Percentiles rank a stretch among this genome's conserved stretches.
phyloP scores from a whole-genome alignment of 1,140 invertebrate genomes.

The Aphidius gifuensis region DNA sequence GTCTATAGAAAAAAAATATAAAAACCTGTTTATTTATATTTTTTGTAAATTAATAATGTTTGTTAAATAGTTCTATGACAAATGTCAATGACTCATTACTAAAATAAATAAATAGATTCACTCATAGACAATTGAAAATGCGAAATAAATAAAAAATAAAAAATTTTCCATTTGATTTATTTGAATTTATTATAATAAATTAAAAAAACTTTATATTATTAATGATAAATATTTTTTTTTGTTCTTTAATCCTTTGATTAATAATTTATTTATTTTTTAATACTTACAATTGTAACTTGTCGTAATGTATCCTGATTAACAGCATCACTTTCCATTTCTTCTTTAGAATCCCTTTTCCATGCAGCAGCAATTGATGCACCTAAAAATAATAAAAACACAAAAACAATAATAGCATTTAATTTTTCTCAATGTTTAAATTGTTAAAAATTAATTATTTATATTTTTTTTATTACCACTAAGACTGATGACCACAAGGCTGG shows the following conservation, averaged over 20 bases:
- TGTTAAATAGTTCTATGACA: background rate
- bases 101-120: no score
- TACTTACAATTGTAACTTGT: slow-evolving; percentile 37
- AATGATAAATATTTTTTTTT: background rate
- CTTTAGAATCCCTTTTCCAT: background rate
- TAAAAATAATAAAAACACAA: no score
- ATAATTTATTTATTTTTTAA: background rate
- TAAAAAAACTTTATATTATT: slow-evolving; percentile 8
- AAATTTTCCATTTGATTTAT: background rate
- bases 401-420: no score
- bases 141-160: no score
- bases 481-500: no score
- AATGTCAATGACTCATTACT: no score
- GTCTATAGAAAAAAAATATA: background rate
- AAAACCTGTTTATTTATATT: background rate
- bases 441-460: no score
- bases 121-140: no score
- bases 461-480: no score
- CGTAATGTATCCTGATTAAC: slow-evolving; percentile 31
- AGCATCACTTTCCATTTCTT: background rate
- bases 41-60: background rate
- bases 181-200: slow-evolving; percentile 13
- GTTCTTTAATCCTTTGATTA: background rate
- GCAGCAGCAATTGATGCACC: background rate
- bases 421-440: no score